Evolutionary conservation across 1,140 invertebrate genomes (phyloP).

Genomic region (Pissodes strobi): DNA sequence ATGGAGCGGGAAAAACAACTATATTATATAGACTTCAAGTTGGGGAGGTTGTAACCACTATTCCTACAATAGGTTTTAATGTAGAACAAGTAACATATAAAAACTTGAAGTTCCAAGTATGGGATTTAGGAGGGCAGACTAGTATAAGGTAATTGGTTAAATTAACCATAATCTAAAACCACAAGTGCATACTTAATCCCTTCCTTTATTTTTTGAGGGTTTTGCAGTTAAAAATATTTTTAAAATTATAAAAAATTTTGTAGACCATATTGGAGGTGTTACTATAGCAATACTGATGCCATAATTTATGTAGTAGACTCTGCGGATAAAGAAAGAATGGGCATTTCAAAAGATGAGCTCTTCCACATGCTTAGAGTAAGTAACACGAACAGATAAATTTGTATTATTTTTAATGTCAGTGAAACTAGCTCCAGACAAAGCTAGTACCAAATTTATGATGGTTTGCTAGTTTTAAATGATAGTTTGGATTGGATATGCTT

Average conservation of each 20-base stretch:
- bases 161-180: too few species aligned
- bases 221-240: too few species aligned
- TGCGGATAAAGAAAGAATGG: slow-evolving; percentile 97
- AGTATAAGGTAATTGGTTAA: slow-evolving; percentile 72
- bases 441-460: too few species aligned
- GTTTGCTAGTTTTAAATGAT: too few species aligned
- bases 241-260: slow-evolving; percentile 54
- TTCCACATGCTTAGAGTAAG: slow-evolving; percentile 89
- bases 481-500: too few species aligned
- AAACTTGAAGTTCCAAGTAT: slow-evolving; percentile 96
- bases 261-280: slow-evolving; percentile 99
- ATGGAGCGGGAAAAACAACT: slow-evolving; percentile 98
- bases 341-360: slow-evolving; percentile 98
- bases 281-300: slow-evolving; percentile 99
- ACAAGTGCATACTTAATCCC: too few species aligned
- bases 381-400: slow-evolving; percentile 8
- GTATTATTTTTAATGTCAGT: background rate
- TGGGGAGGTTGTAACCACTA: slow-evolving; percentile 99
- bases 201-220: too few species aligned
- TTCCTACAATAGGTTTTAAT: slow-evolving; percentile 98
- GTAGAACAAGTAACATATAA: slow-evolving; percentile 96
- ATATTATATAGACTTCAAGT: slow-evolving; percentile 98
- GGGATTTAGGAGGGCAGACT: slow-evolving; percentile 98
- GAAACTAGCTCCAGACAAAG: background rate
- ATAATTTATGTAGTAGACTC: slow-evolving; percentile 99